Base-by-base conservation (phyloP, 2,113 vertebrate genomes). In the Barbus barbus region DNA sequence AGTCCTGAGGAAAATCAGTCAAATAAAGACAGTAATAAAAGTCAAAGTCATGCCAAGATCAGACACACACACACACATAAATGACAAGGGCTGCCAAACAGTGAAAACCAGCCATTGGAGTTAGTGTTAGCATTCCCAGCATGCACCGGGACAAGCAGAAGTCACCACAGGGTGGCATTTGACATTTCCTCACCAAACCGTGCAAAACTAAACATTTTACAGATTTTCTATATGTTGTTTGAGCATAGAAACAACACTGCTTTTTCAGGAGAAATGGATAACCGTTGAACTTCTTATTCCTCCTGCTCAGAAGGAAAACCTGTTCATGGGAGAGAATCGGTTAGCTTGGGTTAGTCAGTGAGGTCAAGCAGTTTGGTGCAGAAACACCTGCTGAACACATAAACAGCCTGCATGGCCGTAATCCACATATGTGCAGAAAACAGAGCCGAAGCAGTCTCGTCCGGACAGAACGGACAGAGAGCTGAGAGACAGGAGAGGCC, bases 261-360 rank as follows among this genome's bases (percentile, higher is more conserved):
- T 33, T 60, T 56, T 44, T 24, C 36, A 44, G 36, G 44, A 33
- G 20, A 67, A n/a, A 33, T 24, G 71, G 8, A 61, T 46, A 63
- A n/a, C 33, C 38, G n/a, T 13, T 31, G 24, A 78, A 63, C 56
- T 56, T 83, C 85, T 75, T 48, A 72, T 76, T 83, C 53, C 75
- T 88, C 71, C 91, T 94, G n/a, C n/a, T n/a, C n/a, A n/a, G n/a
- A 84, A 83, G 84, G 87, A 92, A 85, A 92, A 89, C 80, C 73
- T 63, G 89, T 91, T 86, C 90, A 85, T 87, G 71, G 78, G 65
- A 81, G 26, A 84, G 44, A 88, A 78, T 81, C 38, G 33, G 86
- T 90, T 86, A 90, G 87, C 81, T 83, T 87, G 36, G 72, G 91
- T 93, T 93, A 94, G 92, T 93, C 53, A 81, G 77, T 71, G 69